Percentiles rank a stretch among this genome's conserved stretches.
These are phyloP conservation scores for Tympanoctomys barrerae DNA, from an alignment of 2,797 vertebrate genomes.

Conservation along the genomic window DNA sequence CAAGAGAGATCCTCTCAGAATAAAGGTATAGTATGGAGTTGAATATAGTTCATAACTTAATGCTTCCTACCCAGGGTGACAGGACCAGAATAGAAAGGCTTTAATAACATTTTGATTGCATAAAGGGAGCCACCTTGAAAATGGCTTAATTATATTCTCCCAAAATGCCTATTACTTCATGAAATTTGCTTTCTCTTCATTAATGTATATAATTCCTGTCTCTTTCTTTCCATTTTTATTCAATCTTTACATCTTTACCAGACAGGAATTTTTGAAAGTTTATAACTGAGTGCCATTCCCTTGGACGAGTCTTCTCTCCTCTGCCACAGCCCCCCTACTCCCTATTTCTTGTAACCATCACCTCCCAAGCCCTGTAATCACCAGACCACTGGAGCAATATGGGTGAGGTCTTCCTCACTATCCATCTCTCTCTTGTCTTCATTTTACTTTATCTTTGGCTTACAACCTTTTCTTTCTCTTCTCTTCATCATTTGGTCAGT, in stretches of 20 bases:
- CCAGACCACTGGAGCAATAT: not conserved
- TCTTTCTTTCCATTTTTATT: slow-evolving; percentile 44
- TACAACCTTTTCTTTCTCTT: not conserved
- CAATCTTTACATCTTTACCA: not conserved
- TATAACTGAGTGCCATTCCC: not conserved
- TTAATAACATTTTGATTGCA: not conserved
- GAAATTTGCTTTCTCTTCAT: slow-evolving; percentile 26
- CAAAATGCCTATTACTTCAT: not conserved
- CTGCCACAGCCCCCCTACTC: too few species aligned
- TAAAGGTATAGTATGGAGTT: not conserved
- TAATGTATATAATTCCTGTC: not conserved
- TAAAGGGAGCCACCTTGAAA: not conserved
- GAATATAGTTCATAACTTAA: not conserved
- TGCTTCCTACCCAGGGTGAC: not conserved
- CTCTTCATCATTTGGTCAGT: not conserved
- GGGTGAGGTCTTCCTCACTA: not conserved
- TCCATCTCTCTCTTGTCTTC: not conserved
- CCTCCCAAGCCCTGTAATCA: not conserved
- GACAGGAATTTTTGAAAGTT: not conserved
- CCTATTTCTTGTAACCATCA: not conserved
- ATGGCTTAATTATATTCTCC: slow-evolving; percentile 1
- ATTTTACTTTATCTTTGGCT: not conserved
- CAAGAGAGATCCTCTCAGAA: not conserved
- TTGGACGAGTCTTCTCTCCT: not conserved
- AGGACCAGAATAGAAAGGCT: not conserved